Evolutionary conservation across 2,113 vertebrate genomes (phyloP).

Genomic region (Agapornis roseicollis): DNA sequence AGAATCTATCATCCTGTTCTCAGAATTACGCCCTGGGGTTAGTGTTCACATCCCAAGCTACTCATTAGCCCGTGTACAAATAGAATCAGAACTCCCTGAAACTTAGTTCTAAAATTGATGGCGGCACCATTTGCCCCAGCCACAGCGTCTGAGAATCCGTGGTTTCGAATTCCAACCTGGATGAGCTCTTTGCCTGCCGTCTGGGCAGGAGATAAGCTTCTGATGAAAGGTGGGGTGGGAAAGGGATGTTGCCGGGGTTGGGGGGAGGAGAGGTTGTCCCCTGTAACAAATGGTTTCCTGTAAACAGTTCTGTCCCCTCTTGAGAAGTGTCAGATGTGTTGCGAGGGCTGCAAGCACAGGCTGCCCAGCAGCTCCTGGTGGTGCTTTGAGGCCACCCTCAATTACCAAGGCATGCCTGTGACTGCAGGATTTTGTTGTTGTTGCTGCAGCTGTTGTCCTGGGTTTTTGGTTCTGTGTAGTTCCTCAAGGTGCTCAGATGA

Average conservation of each 20-base stretch:
- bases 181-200: neutral
- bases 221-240: constrained; percentile 41
- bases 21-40: constrained; percentile 28
- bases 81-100: constrained; percentile 4
- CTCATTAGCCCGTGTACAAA: constrained; percentile 38
- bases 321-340: neutral
- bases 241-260: rapidly evolving
- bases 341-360: neutral
- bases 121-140: neutral
- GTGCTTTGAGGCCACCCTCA: neutral
- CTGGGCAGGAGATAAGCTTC: neutral
- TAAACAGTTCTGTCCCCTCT: constrained; percentile 29
- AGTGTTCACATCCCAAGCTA: constrained; percentile 15
- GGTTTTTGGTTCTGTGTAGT: neutral
- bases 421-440: neutral
- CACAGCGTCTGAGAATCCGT: neutral
- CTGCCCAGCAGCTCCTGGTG: neutral
- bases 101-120: neutral
- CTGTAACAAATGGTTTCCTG: constrained; percentile 53
- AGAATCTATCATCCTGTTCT: constrained; percentile 2
- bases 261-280: neutral
- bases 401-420: rapidly evolving
- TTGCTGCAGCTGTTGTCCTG: neutral
- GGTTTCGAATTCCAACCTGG: constrained; percentile 46
- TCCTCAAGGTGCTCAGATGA: neutral